Evolutionary conservation across 2,888 invertebrate genomes (phyloP).

Genomic region (Thera britannica): DNA sequence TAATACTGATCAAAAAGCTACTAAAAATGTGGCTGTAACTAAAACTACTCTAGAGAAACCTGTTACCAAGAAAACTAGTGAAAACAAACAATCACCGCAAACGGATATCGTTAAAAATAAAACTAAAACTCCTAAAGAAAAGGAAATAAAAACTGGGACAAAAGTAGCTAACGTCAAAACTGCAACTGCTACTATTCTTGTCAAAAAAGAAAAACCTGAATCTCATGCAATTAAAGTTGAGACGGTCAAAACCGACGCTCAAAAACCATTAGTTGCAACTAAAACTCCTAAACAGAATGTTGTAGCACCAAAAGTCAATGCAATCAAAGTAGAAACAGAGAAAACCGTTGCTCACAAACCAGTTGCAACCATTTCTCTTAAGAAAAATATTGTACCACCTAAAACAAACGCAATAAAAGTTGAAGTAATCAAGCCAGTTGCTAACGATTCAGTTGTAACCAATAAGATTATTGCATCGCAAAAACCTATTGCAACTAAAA

Average conservation of each 20-base stretch:
- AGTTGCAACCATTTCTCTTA: neutral
- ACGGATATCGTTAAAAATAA: conserved; percentile 7
- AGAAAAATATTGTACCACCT: neutral
- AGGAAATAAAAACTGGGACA: neutral
- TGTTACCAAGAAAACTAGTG: conserved; percentile 1
- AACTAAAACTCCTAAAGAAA: conserved; percentile 3
- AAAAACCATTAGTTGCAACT: conserved; percentile 5
- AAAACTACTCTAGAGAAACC: conserved; percentile 12
- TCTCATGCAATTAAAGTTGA: conserved; percentile 10
- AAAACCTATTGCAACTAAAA: neutral
- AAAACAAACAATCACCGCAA: conserved; percentile 5
- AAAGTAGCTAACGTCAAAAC: conserved; percentile 4
- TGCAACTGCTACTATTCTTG: neutral
- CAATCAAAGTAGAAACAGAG: neutral
- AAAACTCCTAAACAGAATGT: conserved; percentile 3
- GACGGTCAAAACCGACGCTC: neutral
- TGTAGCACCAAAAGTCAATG: neutral
- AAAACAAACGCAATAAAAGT: conserved; percentile 2
- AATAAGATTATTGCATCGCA: neutral
- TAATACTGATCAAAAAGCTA: neutral
- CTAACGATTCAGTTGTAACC: neutral
- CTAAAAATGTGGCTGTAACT: conserved; percentile 11
- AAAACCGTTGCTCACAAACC: conserved; percentile 1
- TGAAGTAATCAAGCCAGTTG: neutral
- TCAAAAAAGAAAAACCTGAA: conserved; percentile 14